Percentiles rank a stretch among this genome's conserved stretches.
Conservation (phyloP, 2,797 vertebrate species). For the Valencia hispanica region DNA sequence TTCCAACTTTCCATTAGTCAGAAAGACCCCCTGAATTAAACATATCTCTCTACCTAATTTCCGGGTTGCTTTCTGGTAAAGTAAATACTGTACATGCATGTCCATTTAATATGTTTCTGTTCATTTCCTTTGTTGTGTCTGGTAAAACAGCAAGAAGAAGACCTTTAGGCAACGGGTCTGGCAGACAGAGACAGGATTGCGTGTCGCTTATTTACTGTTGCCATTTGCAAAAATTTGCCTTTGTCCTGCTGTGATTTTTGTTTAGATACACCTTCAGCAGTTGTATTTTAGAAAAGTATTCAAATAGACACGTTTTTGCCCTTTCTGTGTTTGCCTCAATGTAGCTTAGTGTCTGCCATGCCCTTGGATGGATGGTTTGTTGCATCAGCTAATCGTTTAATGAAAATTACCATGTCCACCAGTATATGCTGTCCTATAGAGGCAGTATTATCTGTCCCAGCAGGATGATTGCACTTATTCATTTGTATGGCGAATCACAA, state of each 20-base stretch:
- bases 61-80: background rate
- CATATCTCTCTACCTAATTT: background rate
- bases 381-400: background rate
- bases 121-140: background rate
- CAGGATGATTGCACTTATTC: background rate
- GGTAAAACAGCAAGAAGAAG: background rate
- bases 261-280: conserved; percentile 21
- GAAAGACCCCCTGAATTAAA: background rate
- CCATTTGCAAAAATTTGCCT: background rate
- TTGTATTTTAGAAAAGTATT: conserved; percentile 48
- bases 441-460: background rate
- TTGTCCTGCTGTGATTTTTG: conserved; percentile 2
- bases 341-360: conserved; percentile 43
- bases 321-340: conserved; percentile 11
- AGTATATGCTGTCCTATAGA: background rate
- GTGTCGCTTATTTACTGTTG: background rate
- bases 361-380: conserved; percentile 43
- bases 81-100: background rate
- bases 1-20: background rate
- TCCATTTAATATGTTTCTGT: background rate
- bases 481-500: background rate
- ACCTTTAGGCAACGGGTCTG: background rate
- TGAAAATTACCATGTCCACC: background rate
- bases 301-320: conserved; percentile 36
- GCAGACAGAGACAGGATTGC: background rate